These are phyloP conservation scores for Alethe castanea DNA, from an alignment of 2,113 vertebrate species.

Conservation along the genomic window DNA sequence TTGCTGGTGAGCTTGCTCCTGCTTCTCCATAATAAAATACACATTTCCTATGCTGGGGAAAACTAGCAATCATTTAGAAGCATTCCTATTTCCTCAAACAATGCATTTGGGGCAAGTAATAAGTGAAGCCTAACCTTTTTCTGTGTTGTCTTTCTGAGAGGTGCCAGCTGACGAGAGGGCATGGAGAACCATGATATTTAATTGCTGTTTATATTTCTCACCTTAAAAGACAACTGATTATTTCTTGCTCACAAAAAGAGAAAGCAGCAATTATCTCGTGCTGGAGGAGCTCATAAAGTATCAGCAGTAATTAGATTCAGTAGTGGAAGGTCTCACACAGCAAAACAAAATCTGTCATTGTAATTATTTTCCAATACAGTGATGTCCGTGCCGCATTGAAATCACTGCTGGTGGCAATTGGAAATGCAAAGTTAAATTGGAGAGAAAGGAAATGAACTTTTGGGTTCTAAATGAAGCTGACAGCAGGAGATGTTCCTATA, in stretches of 20 bases:
- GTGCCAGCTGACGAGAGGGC: not conserved
- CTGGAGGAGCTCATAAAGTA: conserved; percentile 30
- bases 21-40: not conserved
- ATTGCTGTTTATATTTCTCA: conserved; percentile 57
- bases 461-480: not conserved
- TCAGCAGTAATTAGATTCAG: conserved; percentile 40
- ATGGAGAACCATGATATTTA: not conserved
- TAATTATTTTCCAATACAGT: conserved; percentile 26
- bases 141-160: not conserved
- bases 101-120: not conserved
- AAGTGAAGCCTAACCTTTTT: not conserved
- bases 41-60: not conserved
- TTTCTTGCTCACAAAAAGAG: conserved; percentile 31
- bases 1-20: not conserved
- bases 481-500: not conserved
- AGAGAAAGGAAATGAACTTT: conserved; percentile 17
- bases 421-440: not conserved
- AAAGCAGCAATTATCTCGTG: conserved; percentile 48
- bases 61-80: not conserved
- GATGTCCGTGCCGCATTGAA: accelerated
- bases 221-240: conserved; percentile 34
- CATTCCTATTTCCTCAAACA: not conserved
- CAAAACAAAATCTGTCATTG: conserved; percentile 48
- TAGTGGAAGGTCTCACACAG: conserved; percentile 13
- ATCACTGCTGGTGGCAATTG: not conserved